These are phyloP conservation scores for Manis javanica DNA, from an alignment of 2,797 vertebrate genomes.

Conservation along the genomic window DNA sequence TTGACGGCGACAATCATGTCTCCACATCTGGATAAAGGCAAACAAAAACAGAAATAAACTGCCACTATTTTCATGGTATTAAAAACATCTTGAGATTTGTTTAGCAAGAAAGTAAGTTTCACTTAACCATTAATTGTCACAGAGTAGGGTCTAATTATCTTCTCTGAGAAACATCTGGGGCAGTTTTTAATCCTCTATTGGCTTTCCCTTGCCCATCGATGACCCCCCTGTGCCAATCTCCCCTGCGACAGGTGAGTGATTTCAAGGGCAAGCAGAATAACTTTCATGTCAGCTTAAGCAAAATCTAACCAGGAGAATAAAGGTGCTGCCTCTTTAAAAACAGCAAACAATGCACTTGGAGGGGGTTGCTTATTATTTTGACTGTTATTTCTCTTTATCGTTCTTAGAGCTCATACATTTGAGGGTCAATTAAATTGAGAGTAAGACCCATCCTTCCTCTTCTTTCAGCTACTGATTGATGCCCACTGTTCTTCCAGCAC, in stretches of 20 bases:
- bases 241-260: background rate
- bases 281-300: background rate
- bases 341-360: background rate
- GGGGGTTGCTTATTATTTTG: background rate
- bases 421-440: background rate
- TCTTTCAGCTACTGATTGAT: background rate
- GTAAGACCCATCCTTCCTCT: background rate
- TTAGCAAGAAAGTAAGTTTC: background rate
- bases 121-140: background rate
- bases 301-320: background rate
- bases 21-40: slow-evolving; percentile 91
- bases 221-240: background rate
- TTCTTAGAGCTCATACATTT: background rate
- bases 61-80: background rate
- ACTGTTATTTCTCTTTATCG: background rate
- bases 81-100: background rate
- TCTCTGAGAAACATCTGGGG: background rate
- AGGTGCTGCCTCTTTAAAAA: background rate
- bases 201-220: background rate
- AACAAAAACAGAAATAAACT: background rate
- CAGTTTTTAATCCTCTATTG: background rate
- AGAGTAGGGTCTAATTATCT: background rate
- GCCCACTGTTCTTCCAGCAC: background rate
- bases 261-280: background rate
- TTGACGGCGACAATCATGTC: slow-evolving; percentile 99